phyloP scores from a whole-genome alignment of 92 coral and sea anemone genomes.

The Zoanthus sansibaricus region DNA sequence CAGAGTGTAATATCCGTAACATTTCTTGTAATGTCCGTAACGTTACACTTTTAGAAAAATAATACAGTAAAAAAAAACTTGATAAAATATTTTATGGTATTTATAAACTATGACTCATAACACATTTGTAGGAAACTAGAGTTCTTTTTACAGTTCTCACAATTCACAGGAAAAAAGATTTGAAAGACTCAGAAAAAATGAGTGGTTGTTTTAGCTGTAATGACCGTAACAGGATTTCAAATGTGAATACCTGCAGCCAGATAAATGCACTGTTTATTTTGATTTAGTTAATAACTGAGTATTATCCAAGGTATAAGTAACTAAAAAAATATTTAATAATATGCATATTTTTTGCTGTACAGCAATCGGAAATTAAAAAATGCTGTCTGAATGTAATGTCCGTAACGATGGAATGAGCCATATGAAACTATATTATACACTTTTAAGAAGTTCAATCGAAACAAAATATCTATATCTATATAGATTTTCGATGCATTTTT shows the following conservation, averaged over 20 bases:
- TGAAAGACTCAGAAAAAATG: constrained; percentile 6
- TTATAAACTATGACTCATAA: background rate
- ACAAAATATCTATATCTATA: too few species aligned
- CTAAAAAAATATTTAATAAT: background rate
- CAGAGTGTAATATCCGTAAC: constrained; percentile 22
- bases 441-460: too few species aligned
- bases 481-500: too few species aligned
- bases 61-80: constrained; percentile 1
- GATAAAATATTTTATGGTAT: constrained; percentile 17
- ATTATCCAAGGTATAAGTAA: background rate
- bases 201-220: constrained; percentile 14
- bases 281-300: background rate
- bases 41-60: constrained; percentile 14
- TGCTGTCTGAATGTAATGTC: constrained; percentile 13
- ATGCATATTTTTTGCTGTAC: background rate
- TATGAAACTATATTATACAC: too few species aligned
- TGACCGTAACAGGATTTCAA: constrained; percentile 6
- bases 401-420: background rate
- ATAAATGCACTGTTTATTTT: background rate
- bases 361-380: background rate
- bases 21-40: constrained; percentile 24
- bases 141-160: background rate
- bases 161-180: constrained; percentile 31
- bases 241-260: constrained; percentile 2
- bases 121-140: background rate